phyloP scores from a whole-genome alignment of 1,140 invertebrate genomes.

The Drosophila kohkoa region DNA sequence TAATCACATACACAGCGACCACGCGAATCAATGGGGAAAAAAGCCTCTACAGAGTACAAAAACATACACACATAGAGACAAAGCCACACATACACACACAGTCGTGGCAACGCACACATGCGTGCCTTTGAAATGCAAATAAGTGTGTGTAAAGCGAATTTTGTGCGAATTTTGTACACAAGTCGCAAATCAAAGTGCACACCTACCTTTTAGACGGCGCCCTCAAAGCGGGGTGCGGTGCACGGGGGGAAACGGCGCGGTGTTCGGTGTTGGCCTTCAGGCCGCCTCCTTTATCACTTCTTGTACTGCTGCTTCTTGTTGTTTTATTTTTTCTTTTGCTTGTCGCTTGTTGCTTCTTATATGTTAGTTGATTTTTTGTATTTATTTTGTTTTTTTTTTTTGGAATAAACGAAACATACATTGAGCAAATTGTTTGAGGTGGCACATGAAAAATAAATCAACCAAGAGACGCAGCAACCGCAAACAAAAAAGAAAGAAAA shows the following conservation, averaged over 20 bases:
- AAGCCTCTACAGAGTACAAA: conserved; percentile 4
- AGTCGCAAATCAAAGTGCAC: conserved; percentile 61
- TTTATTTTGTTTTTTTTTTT: conserved; percentile 29
- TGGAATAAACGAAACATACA: conserved; percentile 43
- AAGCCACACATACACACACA: conserved; percentile 1
- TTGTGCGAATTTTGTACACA: conserved; percentile 49
- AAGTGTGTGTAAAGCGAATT: conserved; percentile 60
- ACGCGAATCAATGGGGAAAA: conserved; percentile 12
- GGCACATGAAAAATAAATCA: conserved; percentile 53
- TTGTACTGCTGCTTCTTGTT: conserved; percentile 28
- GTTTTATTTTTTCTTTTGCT: conserved; percentile 32
- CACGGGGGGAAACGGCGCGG: not conserved
- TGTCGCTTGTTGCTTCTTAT: conserved; percentile 52
- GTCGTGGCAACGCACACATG: conserved; percentile 7
- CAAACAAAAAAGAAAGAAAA: conserved; percentile 13
- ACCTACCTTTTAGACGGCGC: conserved; percentile 57
- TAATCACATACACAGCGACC: conserved; percentile 52
- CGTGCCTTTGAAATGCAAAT: conserved; percentile 66
- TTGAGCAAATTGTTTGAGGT: conserved; percentile 68
- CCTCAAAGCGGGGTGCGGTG: not conserved
- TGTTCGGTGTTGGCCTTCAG: conserved; percentile 41
- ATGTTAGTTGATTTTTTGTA: conserved; percentile 33
- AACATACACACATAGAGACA: conserved; percentile 3
- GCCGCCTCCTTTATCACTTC: conserved; percentile 29
- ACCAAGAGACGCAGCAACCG: conserved; percentile 28